Evolutionary conservation across 2,797 vertebrate genomes (phyloP).

Genomic region (Gambelia wislizenii): DNA sequence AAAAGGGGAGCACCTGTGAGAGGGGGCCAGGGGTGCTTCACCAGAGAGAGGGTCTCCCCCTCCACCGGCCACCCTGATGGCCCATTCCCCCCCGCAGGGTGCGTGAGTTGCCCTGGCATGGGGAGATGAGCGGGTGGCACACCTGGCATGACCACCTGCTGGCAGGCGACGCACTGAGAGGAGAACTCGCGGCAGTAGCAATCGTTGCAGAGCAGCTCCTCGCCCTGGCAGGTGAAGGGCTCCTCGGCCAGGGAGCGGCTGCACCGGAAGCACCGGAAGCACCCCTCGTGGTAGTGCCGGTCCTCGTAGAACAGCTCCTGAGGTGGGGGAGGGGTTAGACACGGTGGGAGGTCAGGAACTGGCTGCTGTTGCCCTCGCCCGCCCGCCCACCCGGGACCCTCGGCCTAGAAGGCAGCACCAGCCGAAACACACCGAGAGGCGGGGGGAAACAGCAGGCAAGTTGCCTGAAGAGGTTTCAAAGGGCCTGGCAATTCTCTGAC

Average conservation of each 20-base stretch:
- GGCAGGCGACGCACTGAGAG: conserved; percentile 94
- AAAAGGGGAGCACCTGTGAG: neutral
- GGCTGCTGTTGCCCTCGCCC: neutral
- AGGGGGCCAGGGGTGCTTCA: fast-evolving
- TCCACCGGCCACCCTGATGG: neutral
- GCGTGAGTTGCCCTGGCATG: too few species aligned
- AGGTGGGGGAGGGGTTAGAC: neutral
- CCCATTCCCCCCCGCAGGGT: neutral
- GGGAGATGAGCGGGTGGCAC: neutral
- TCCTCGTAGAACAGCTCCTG: conserved; percentile 99
- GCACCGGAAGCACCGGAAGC: conserved; percentile 97
- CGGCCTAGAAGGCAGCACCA: too few species aligned
- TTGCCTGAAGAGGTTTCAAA: too few species aligned
- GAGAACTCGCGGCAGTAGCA: conserved; percentile 99
- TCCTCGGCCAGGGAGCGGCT: conserved; percentile 94
- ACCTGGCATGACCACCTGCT: conserved; percentile 99
- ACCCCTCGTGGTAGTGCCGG: conserved; percentile 96
- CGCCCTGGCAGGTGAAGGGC: conserved; percentile 96
- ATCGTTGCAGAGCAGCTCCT: conserved; percentile 94
- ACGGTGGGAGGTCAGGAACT: too few species aligned
- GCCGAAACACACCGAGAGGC: too few species aligned
- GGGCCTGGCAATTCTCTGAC: neutral
- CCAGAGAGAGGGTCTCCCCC: neutral
- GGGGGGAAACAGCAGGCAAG: too few species aligned
- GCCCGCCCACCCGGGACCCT: too few species aligned